Evolutionary conservation across 2,113 vertebrate genomes (phyloP), one percentile per base, ranked within the genome.

Genomic region (Brachirus orientalis): DNA sequence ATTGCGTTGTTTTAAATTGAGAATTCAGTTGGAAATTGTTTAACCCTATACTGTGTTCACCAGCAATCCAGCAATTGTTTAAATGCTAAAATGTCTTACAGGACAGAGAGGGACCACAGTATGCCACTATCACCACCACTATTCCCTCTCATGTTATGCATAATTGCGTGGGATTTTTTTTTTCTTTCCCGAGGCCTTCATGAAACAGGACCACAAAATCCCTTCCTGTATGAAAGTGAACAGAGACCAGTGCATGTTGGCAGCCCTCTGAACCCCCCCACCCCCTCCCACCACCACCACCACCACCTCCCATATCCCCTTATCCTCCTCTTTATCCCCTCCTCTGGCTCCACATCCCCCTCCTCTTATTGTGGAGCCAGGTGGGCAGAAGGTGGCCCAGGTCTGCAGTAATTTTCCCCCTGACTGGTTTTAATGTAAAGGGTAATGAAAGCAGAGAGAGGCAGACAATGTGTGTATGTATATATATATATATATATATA

Each of bases 351-450:
- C 57, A 38, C 45, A 10, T 61, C 70, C 78, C 74, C 63, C 44
- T 65, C 67, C 74, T 72, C 80, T 80, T 48, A 56, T 78, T 58
- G 72, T 77, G 89, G 90, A 80, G 80, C 91, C 91, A 93, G 92
- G 93, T 93, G 92, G 90, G 89, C 88, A 76, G 82, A 81, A 69
- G 74, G 82, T 83, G 88, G 86, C 55, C 78, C 86, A 85, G 84
- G 91, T 90, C 86, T 84, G 79, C 81, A 77, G 88, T 91, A 83
- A 94, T 93, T 94, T 93, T 92, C 91, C 90, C 79, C 91, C 81
- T 91, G 92, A 93, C 92, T 92, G 90, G 82, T 90, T 93, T 93
- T 94, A 92, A 92, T 93, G 92, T 92, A 92, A 93, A 88, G 89
- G 89, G 85, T 92, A 92, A 93, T 91, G 92, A 88, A 88, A 90